Evolutionary conservation across 2,888 invertebrate genomes (phyloP).

Genomic region (Theodoxus fluviatilis): DNA sequence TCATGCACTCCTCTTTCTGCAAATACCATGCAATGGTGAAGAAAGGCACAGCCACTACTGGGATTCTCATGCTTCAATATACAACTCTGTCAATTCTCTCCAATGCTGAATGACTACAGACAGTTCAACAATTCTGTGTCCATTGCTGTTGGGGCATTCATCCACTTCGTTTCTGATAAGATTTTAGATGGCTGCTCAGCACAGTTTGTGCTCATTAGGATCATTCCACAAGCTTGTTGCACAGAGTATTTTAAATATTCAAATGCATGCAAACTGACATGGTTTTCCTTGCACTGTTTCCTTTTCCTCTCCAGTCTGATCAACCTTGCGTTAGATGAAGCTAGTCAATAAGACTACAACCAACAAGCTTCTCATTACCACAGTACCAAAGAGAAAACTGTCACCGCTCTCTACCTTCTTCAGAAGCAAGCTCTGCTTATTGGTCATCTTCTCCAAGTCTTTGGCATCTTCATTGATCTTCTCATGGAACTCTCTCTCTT

Average conservation of each 20-base stretch:
- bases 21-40: not conserved
- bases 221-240: too few relatives aligned
- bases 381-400: not conserved
- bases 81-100: not conserved
- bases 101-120: too few relatives aligned
- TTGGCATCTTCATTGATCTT: slow-evolving; percentile 95
- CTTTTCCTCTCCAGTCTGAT: too few relatives aligned
- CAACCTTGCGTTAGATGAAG: not conserved
- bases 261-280: too few relatives aligned
- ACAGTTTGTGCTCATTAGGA: too few relatives aligned
- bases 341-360: not conserved
- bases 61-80: not conserved
- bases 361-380: not conserved
- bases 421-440: slow-evolving; percentile 88
- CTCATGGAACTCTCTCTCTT: slow-evolving; percentile 81
- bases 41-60: not conserved
- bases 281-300: too few relatives aligned
- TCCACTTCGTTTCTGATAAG: too few relatives aligned
- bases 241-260: too few relatives aligned
- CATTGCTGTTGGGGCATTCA: too few relatives aligned
- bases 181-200: too few relatives aligned
- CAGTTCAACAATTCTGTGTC: too few relatives aligned
- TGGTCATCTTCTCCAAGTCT: slow-evolving; percentile 92
- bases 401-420: slow-evolving; percentile 76
- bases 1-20: slow-evolving; percentile 82